Evolutionary conservation across 2,113 vertebrate genomes (phyloP), one percentile per base, ranked within the genome.

Genomic region (Chunga burmeisteri): DNA sequence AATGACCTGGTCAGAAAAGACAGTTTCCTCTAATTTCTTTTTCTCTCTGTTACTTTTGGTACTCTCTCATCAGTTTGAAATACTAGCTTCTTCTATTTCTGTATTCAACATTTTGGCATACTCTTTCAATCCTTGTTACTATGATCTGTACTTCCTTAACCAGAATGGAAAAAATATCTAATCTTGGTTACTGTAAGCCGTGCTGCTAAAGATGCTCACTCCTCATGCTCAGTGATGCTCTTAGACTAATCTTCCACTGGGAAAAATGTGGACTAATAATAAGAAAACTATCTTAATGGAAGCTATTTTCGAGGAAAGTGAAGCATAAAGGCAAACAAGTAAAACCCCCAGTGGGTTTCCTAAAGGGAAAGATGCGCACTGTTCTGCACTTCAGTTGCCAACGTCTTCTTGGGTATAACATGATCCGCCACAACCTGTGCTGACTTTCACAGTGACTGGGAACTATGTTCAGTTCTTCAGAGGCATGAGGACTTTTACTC

Each of bases 11-110:
- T 67, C 72, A 50, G 58, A 94, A 88, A 59, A 90, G 49, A 59
- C 50, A 72, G 15, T 68, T 88, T 93, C 11, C 53, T 63, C 53
- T 86, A 1, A 29, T 73, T 81, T 90, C 21, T 81, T 84, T 93
- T 93, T 77, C 18, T 67, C 29, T 67, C 40, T 55, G 16, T 89
- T 94, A 68, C 72, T 94, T 95, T 89, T 91, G 87, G 63, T 91
- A 34, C n/a, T 56, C 29, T 91, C 34, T 20, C 0, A 0, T 72
- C 68, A 79, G 8, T 71, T 86, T 87, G 65, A 87, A 94, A 87
- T 91, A 70, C 50, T 81, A 91, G 27, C 19, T 84, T 16, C 52
- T 84, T 84, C 89, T 89, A 71, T 93, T 96, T 94, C 73, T 84
- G 49, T 71, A 14, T 55, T 81, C 52, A 66, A 1, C 34, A 62